Conservation (phyloP, 2,113 vertebrate genomes). For the Pluvianellus socialis region DNA sequence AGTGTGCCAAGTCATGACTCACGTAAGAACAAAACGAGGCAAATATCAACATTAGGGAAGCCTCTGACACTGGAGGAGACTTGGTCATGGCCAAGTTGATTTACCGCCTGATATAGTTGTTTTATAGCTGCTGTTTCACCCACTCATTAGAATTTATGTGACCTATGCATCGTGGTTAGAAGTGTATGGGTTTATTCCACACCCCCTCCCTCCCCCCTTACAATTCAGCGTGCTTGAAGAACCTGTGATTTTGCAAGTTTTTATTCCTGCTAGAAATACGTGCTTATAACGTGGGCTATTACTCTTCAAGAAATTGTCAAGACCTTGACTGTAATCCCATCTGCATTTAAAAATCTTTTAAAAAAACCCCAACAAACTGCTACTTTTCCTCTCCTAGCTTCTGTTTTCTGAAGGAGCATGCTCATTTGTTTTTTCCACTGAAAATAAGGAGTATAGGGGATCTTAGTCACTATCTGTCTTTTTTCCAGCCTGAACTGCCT, state of each 20-base stretch:
- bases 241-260: not conserved
- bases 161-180: not conserved
- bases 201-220: too few relatives aligned
- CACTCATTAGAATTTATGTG: not conserved
- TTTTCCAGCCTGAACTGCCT: not conserved
- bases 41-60: not conserved
- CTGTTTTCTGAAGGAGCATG: not conserved
- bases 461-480: not conserved
- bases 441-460: not conserved
- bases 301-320: not conserved
- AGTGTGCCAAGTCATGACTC: not conserved
- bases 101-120: not conserved
- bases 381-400: not conserved
- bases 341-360: not conserved
- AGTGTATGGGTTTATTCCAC: not conserved
- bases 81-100: not conserved
- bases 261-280: not conserved
- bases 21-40: accelerated
- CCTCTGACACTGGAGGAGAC: not conserved
- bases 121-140: not conserved
- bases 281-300: not conserved
- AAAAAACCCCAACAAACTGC: not conserved
- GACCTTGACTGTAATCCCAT: not conserved
- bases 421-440: not conserved
- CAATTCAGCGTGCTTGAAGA: not conserved